Percentiles rank a stretch among this genome's conserved stretches.
These are phyloP conservation scores for Manis javanica DNA, from an alignment of 2,797 vertebrate genomes.

Conservation along the genomic window DNA sequence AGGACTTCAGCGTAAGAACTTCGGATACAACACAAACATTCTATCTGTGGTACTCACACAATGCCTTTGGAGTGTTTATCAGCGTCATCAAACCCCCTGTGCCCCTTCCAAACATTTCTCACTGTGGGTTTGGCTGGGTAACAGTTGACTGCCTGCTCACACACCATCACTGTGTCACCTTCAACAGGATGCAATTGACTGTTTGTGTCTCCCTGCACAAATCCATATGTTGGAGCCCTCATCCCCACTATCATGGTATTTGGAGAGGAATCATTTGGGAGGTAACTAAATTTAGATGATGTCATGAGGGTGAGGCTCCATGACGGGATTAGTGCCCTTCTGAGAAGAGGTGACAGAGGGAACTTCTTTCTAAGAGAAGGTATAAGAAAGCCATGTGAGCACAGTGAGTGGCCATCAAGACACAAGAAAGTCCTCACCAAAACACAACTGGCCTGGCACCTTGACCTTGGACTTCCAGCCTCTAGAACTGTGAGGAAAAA, in stretches of 20 bases:
- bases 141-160: neutral
- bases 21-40: neutral
- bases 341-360: neutral
- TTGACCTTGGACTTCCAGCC: neutral
- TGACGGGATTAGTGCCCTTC: neutral
- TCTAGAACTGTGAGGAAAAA: neutral
- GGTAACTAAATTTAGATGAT: neutral
- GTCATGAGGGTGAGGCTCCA: neutral
- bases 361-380: neutral
- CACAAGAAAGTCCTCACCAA: neutral
- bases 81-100: neutral
- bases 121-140: neutral
- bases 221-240: neutral
- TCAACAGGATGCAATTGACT: neutral
- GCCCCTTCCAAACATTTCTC: neutral
- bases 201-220: neutral
- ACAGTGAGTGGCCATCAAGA: neutral
- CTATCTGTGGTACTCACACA: neutral
- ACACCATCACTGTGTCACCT: neutral
- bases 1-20: neutral
- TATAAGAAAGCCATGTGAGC: neutral
- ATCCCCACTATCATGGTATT: neutral
- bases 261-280: neutral
- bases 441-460: neutral
- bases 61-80: neutral